Evolutionary conservation across 2,113 vertebrate genomes (phyloP).

Genomic region (Shinisaurus crocodilurus): DNA sequence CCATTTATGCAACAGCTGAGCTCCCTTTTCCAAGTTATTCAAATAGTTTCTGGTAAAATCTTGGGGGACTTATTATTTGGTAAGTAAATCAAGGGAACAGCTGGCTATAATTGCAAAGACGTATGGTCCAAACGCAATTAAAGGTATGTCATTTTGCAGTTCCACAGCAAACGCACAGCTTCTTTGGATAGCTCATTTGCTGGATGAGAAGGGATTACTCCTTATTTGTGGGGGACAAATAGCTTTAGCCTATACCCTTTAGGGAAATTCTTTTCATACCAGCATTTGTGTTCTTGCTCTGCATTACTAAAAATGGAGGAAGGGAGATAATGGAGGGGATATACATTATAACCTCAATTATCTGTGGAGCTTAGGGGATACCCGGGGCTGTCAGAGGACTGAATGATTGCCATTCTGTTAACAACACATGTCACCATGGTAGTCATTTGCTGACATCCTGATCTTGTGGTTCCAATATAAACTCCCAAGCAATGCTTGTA

Average conservation of each 20-base stretch:
- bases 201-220: not conserved
- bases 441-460: not conserved
- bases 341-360: not conserved
- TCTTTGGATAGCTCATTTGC: not conserved
- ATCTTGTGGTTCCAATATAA: not conserved
- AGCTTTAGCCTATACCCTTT: not conserved
- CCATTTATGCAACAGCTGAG: slow-evolving; percentile 28
- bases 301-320: not conserved
- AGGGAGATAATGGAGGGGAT: not conserved
- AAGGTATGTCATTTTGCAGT: slow-evolving; percentile 8
- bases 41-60: slow-evolving; percentile 19
- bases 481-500: not conserved
- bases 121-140: not conserved
- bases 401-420: not conserved
- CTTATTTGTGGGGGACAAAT: not conserved
- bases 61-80: slow-evolving; percentile 24
- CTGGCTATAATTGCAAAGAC: slow-evolving; percentile 20
- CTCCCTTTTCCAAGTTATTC: slow-evolving; percentile 1
- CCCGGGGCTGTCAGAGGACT: not conserved
- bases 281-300: not conserved
- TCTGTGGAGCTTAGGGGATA: not conserved
- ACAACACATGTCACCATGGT: not conserved
- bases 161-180: slow-evolving; percentile 1
- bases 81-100: slow-evolving; percentile 29
- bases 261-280: not conserved